These are phyloP conservation scores for Cyanocitta stelleri DNA, from an alignment of 2,113 vertebrate genomes.

Conservation along the genomic window DNA sequence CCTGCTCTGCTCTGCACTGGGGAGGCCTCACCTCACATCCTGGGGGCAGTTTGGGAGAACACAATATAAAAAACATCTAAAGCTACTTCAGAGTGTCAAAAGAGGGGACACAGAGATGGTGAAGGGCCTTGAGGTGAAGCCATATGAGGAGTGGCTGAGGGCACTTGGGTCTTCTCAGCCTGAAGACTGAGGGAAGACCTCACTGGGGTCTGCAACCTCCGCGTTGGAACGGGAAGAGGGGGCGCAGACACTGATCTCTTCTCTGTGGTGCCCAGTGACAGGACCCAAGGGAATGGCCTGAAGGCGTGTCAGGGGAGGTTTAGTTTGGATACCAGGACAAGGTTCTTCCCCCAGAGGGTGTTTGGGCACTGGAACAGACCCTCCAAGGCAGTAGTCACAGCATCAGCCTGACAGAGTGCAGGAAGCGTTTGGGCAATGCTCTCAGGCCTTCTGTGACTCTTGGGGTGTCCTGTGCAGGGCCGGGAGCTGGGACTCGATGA, in stretches of 20 bases:
- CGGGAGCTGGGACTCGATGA: not conserved
- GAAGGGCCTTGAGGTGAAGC: not conserved
- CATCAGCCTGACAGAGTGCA: not conserved
- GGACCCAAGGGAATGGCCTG: too few species aligned
- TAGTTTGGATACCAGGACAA: not conserved
- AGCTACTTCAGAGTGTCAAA: too few species aligned
- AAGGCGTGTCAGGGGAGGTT: not conserved
- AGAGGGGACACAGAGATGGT: not conserved
- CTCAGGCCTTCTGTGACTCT: not conserved
- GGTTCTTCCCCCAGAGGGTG: not conserved
- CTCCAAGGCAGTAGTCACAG: not conserved
- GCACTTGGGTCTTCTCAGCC: not conserved
- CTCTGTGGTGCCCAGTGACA: not conserved
- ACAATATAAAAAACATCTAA: too few species aligned
- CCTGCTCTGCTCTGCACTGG: not conserved
- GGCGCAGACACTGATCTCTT: not conserved
- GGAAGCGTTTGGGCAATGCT: not conserved
- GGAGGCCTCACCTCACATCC: fast-evolving
- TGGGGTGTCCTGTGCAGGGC: too few species aligned
- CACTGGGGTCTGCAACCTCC: not conserved
- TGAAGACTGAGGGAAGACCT: not conserved
- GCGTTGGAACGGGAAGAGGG: too few species aligned
- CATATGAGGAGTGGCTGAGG: not conserved
- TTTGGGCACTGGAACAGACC: not conserved
- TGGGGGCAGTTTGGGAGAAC: not conserved